Evolutionary conservation across 1,140 invertebrate genomes (phyloP), one percentile per base, ranked within the genome.

Genomic region (Heterodera carotae): DNA sequence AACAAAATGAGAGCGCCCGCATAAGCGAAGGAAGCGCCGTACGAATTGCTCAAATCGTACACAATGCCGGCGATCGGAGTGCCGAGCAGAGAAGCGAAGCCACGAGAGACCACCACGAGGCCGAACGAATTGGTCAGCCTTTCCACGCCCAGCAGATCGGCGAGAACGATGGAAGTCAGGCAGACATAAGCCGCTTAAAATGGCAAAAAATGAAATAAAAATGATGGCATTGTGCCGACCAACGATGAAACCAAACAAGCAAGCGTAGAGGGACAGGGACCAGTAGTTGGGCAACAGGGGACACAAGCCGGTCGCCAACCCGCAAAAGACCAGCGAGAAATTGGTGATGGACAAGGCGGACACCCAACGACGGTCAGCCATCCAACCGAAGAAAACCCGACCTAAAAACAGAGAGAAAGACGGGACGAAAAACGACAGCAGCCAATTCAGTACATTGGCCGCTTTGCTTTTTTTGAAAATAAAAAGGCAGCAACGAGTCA

Each of bases 51-150:
- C 22, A 83, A 64, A 69, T 86, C 85, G 69, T 85, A 87, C 5
- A 88, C 85, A 22, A 85, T 76, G 48, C 85, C 92, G 77, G 91
- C 91, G 25, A 92, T 80, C 10, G 91, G 91, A 7, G 91, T 89
- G 29, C 91, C 91, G 59, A 96, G 89, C 53, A 97, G 93, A 6
- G 94, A 93, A 0, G 95, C 93, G 36, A 93, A 92, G 36, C 96
- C 96, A 88, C 96, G 91, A 90, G 96, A 95, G 80, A 98, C 90
- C 81, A 97, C 95, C 64, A 98, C 89, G 68, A 98, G 90, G 31
- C 96, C 96, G 88, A 98, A 99, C 25, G 95, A 95, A 88, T 96
- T 98, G 48, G 96, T 98, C 75, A 98, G 89, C 88, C 94, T 94
- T 83, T 98, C 95, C 84, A 98, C 90, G 18, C 96, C 96, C 43